phyloP scores from a whole-genome alignment of 2,888 invertebrate species.

The Xanthorhoe designata region DNA sequence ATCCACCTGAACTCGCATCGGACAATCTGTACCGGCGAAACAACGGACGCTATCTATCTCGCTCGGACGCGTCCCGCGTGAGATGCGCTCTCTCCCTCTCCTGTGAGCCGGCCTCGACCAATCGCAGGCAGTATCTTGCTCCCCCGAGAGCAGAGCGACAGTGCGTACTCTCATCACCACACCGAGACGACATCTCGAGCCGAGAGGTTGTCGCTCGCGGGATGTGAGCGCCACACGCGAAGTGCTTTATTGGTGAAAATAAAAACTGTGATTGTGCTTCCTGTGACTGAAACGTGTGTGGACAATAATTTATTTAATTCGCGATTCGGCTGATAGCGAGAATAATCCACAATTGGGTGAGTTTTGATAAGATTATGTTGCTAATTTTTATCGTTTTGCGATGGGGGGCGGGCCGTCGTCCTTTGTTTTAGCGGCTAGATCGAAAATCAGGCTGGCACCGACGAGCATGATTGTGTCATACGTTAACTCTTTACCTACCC shows the following conservation, averaged over 20 bases:
- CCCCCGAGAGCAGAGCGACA: conserved; percentile 85
- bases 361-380: conserved; percentile 84
- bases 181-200: conserved; percentile 83
- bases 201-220: conserved; percentile 81
- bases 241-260: conserved; percentile 72
- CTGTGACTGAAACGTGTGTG: conserved; percentile 74
- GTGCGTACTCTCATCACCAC: conserved; percentile 84
- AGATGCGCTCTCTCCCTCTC: conserved; percentile 81
- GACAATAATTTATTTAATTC: conserved; percentile 67
- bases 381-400: conserved; percentile 76
- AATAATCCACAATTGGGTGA: conserved; percentile 85
- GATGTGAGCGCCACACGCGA: conserved; percentile 64
- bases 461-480: conserved; percentile 56
- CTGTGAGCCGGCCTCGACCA: conserved; percentile 78
- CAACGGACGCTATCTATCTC: conserved; percentile 74
- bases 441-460: conserved; percentile 57
- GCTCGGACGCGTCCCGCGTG: conserved; percentile 66
- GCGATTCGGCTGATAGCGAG: conserved; percentile 74
- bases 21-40: conserved; percentile 79
- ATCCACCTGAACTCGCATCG: conserved; percentile 79
- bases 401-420: conserved; percentile 58
- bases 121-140: conserved; percentile 83
- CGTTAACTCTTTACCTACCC: conserved; percentile 53
- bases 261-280: conserved; percentile 73
- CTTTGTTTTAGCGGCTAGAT: conserved; percentile 49